Evolutionary conservation across 2,113 vertebrate genomes (phyloP).

Genomic region (Galbula dea): DNA sequence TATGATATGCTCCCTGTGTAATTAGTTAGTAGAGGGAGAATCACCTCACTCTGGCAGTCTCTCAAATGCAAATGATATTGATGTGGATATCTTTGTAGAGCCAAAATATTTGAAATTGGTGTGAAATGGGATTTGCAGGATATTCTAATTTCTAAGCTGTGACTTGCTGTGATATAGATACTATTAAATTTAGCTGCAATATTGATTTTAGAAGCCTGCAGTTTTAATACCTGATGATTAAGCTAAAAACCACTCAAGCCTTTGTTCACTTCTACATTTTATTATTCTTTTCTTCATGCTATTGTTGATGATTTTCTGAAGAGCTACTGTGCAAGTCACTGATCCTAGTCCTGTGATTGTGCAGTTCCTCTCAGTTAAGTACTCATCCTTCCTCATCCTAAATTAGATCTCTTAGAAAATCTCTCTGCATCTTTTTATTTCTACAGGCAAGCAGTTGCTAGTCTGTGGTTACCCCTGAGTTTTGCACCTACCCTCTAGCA

Average conservation of each 20-base stretch:
- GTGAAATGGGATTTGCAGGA: background rate
- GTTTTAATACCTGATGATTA: background rate
- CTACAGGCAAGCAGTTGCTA: background rate
- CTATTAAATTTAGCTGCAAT: background rate
- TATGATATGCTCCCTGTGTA: background rate
- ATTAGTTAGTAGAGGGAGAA: background rate
- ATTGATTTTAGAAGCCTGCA: background rate
- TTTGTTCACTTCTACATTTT: background rate
- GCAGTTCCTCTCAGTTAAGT: background rate
- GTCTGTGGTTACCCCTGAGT: background rate
- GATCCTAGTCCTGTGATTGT: background rate
- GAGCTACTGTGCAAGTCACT: background rate
- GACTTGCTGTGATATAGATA: background rate
- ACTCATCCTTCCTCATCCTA: background rate
- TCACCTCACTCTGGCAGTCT: background rate
- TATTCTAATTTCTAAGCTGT: background rate
- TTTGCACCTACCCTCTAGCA: background rate
- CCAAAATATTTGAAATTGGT: background rate
- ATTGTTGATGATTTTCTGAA: background rate
- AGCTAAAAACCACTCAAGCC: background rate
- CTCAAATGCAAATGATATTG: background rate
- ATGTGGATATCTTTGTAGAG: background rate
- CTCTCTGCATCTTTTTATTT: background rate
- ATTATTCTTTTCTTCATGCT: too few species aligned
- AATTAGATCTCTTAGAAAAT: background rate